Evolutionary conservation across 2,888 invertebrate genomes (phyloP), one percentile per base, ranked within the genome.

Genomic region (Eupithecia pulchellata): DNA sequence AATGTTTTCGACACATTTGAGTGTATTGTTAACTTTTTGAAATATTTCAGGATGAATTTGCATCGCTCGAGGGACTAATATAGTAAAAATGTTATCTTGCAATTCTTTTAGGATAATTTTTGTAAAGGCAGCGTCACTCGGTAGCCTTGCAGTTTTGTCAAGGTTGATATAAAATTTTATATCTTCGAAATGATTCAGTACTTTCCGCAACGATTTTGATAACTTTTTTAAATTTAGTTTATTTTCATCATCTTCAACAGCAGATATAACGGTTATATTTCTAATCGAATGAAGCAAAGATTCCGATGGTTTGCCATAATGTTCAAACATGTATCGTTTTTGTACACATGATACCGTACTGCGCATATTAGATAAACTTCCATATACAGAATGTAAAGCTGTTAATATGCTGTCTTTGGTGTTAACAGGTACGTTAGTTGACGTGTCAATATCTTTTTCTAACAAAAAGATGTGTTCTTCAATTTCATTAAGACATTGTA

Each of bases 341-440:
- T 91, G 92, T 74, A 93, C 85, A 75, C 90, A 91, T 20, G 91
- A 87, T 64, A 95, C 87, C n/a, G 94, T 91, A 74, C 95, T 90
- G 64, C 95, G 91, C 87, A 95, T 95, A 68, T 94, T 91, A 66
- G 94, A 94, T 77, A 95, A 94, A 75, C 92, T 93, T 11, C 91
- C 87, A 77, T 94, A 95, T 47, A 95, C 86, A 47, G 94, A 94
- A 82, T 94, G 91, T 32, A 95, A 85, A 42, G 95, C 93, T 73
- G 89, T 88, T 17, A 94, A 81, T 69, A 95, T 88, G 68, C 78
- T 85, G 55, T 93, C 90, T 77, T 88, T 86, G 9, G 87, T 84
- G 30, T 85, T 81, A 4, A 78, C 58, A 6, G 86, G 80, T 42
- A 92, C 73, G 60, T 73, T 80, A 9, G 72, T 73, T 71, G 83